Evolutionary conservation across 1,140 invertebrate genomes (phyloP).

Genomic region (Diachasmimorpha longicaudata): DNA sequence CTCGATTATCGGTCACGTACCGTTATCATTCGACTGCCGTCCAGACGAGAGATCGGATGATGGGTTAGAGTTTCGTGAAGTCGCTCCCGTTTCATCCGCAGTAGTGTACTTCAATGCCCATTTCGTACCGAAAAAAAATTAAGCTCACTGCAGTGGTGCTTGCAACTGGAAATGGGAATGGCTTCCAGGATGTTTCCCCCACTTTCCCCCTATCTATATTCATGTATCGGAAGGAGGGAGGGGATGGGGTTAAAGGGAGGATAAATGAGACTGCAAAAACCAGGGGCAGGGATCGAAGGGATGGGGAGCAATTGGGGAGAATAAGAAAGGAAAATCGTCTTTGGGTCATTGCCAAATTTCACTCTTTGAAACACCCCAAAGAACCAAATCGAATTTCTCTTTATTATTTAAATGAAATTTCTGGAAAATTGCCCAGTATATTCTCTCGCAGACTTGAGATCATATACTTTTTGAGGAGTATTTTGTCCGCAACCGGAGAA

Average conservation of each 20-base stretch:
- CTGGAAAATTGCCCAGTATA: constrained; percentile 20
- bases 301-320: background rate
- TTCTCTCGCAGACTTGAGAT: background rate
- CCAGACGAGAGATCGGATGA: background rate
- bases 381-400: constrained; percentile 22
- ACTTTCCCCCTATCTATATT: background rate
- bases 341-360: constrained; percentile 19
- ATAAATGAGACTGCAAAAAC: background rate
- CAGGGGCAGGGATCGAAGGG: background rate
- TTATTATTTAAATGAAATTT: constrained; percentile 27
- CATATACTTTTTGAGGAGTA: background rate
- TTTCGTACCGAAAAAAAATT: no score
- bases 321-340: constrained; percentile 6
- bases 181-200: background rate
- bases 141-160: background rate
- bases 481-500: no score
- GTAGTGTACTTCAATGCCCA: background rate
- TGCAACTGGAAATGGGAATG: background rate
- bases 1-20: constrained; percentile 5
- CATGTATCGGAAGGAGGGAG: background rate
- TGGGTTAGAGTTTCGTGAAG: background rate
- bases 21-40: background rate
- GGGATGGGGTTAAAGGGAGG: background rate
- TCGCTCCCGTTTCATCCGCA: background rate
- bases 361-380: constrained; percentile 17